phyloP scores from a whole-genome alignment of 1,140 invertebrate genomes.

The Leguminivora glycinivorella region DNA sequence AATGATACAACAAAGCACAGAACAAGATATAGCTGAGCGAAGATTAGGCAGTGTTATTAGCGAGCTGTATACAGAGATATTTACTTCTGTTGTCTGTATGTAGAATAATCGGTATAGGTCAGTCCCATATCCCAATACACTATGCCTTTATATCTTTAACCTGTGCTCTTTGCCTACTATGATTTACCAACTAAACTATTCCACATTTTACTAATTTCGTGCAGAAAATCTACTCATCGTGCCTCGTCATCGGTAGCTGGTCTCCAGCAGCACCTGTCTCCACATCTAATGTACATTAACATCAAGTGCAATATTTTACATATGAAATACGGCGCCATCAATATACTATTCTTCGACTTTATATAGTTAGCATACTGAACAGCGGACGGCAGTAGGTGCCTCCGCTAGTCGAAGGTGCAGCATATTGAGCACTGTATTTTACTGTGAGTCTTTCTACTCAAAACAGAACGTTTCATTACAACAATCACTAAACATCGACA shows the following conservation, averaged over 20 bases:
- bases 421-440: constrained; percentile 64
- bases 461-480: background rate
- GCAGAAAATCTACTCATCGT: constrained; percentile 55
- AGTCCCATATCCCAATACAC: constrained; percentile 49
- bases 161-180: constrained; percentile 58
- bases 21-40: constrained; percentile 68
- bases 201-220: constrained; percentile 48
- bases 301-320: constrained; percentile 69
- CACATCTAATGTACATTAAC: constrained; percentile 46
- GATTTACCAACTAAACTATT: constrained; percentile 43
- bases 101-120: constrained; percentile 48
- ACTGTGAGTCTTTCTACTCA: constrained; percentile 31
- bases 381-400: background rate
- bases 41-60: constrained; percentile 77
- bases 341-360: constrained; percentile 61
- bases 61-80: constrained; percentile 60
- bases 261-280: constrained; percentile 66
- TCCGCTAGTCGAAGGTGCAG: constrained; percentile 60
- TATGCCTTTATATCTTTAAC: constrained; percentile 50
- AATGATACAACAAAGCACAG: constrained; percentile 52
- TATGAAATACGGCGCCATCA: constrained; percentile 65
- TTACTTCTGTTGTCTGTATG: constrained; percentile 48
- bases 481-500: constrained; percentile 37
- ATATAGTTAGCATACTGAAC: constrained; percentile 6
- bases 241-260: constrained; percentile 63